These are phyloP conservation scores for Machimus atricapillus DNA, from an alignment of 2,888 invertebrate genomes.

Conservation along the genomic window DNA sequence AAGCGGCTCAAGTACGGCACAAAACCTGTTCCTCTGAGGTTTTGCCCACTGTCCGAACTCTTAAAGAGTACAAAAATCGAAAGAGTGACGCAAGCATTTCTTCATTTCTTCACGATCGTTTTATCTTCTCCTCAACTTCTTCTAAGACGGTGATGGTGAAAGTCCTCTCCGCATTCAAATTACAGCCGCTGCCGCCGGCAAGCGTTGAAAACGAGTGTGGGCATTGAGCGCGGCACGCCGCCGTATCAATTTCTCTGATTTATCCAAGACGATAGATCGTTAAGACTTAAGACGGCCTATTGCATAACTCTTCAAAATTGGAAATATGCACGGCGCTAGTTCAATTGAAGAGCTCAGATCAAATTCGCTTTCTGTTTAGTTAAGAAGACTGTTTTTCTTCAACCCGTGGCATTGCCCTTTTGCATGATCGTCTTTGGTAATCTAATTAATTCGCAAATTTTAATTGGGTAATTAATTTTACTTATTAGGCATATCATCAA, in stretches of 20 bases:
- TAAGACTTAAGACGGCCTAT: neutral
- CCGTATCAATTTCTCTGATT: slow-evolving; percentile 28
- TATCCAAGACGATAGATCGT: neutral
- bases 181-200: neutral
- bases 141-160: slow-evolving; percentile 1
- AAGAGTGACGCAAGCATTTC: neutral
- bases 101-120: neutral
- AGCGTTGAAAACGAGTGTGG: neutral
- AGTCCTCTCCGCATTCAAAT: slow-evolving; percentile 23
- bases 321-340: neutral
- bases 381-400: neutral
- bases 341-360: neutral
- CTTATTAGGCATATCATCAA: neutral
- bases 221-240: neutral
- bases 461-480: neutral
- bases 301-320: neutral
- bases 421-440: neutral
- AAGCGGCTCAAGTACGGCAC: neutral
- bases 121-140: neutral
- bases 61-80: neutral
- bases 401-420: neutral
- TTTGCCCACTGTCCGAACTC: neutral
- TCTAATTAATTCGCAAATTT: neutral
- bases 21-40: neutral
- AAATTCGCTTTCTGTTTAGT: neutral